Evolutionary conservation across 2,797 vertebrate genomes (phyloP).

Genomic region (Xiphophorus birchmanni): DNA sequence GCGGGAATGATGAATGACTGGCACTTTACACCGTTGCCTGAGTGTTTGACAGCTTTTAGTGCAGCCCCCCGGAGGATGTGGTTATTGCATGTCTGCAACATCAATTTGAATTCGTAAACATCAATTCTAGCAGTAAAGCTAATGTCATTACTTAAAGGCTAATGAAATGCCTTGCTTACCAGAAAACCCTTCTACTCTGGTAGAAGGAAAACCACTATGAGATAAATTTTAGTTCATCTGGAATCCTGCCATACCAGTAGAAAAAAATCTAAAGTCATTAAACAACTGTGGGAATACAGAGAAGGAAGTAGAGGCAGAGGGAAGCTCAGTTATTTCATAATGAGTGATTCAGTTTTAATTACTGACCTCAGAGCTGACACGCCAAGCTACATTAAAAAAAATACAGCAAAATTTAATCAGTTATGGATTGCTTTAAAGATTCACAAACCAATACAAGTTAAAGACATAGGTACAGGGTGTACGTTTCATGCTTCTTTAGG

Average conservation of each 20-base stretch:
- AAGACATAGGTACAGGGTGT: neutral
- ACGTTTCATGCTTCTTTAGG: neutral
- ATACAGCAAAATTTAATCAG: constrained; percentile 36
- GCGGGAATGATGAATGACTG: constrained; percentile 68
- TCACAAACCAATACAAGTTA: constrained; percentile 13
- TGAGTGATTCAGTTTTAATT: constrained; percentile 35
- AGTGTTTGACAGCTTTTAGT: constrained; percentile 67
- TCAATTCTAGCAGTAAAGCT: constrained; percentile 12
- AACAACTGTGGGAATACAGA: constrained; percentile 13
- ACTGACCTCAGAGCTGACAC: constrained; percentile 35
- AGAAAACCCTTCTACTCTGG: constrained; percentile 6
- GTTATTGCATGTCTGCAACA: constrained; percentile 37
- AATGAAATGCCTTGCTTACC: constrained; percentile 24
- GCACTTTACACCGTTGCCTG: constrained; percentile 59
- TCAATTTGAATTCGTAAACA: constrained; percentile 17
- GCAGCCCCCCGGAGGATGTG: constrained; percentile 39
- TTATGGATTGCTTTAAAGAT: constrained; percentile 24
- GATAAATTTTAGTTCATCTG: neutral
- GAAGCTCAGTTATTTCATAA: constrained; percentile 23
- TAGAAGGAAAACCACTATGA: constrained; percentile 3
- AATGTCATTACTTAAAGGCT: constrained; percentile 40
- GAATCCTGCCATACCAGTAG: neutral
- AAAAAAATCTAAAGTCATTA: constrained; percentile 6
- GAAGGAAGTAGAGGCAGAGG: neutral
- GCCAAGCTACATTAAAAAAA: constrained; percentile 44